These are phyloP conservation scores for Biston stratarius DNA, from an alignment of 2,888 invertebrate genomes.

Conservation along the genomic window DNA sequence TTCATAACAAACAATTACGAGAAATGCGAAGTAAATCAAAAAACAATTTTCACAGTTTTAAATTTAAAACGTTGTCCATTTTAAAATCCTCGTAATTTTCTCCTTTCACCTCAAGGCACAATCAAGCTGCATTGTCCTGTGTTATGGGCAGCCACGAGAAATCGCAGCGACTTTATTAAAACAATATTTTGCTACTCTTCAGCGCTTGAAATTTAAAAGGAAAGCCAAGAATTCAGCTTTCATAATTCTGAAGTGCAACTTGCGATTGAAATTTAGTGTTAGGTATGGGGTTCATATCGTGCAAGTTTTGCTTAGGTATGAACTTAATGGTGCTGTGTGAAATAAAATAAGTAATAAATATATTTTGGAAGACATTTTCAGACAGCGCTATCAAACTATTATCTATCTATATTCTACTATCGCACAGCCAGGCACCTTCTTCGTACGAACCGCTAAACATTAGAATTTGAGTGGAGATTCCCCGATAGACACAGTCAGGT, in stretches of 20 bases:
- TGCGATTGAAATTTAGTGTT: not conserved
- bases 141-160: conserved; percentile 5
- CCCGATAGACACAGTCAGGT: no score
- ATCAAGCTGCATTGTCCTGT: conserved; percentile 15
- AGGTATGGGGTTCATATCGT: no score
- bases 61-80: conserved; percentile 5
- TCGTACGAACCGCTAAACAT: no score
- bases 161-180: conserved; percentile 13
- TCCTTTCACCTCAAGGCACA: conserved; percentile 10
- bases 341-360: no score
- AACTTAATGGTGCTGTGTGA: no score
- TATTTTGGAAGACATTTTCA: no score
- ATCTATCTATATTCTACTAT: no score
- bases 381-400: no score
- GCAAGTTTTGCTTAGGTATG: no score
- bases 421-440: no score
- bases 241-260: not conserved
- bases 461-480: no score
- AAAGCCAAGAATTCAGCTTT: not conserved
- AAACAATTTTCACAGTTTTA: not conserved
- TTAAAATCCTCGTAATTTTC: conserved; percentile 7
- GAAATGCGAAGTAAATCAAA: not conserved
- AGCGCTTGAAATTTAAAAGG: not conserved
- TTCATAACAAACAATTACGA: not conserved
- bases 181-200: conserved; percentile 14